phyloP scores from a whole-genome alignment of 2,888 invertebrate genomes.

The Epirrhoe alternata region DNA sequence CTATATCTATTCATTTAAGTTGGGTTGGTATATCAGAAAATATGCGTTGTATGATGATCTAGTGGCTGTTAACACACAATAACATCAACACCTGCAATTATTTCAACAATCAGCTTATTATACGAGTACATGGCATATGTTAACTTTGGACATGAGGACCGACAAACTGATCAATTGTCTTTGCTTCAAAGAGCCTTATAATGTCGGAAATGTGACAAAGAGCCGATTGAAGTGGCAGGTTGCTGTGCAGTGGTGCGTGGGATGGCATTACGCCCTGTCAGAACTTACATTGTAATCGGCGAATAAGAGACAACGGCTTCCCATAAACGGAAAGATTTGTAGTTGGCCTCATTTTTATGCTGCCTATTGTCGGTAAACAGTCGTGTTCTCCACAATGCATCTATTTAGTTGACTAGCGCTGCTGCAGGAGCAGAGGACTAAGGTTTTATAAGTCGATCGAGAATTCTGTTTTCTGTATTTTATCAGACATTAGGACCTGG shows the following conservation, averaged over 20 bases:
- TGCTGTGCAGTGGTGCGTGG: conserved; percentile 61
- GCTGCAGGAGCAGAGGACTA: too few species aligned
- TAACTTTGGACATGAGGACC: background rate
- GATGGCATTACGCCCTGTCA: conserved; percentile 56
- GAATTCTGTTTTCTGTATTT: too few species aligned
- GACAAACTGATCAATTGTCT: conserved; percentile 29
- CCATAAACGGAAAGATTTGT: conserved; percentile 1
- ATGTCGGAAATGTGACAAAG: conserved; percentile 60
- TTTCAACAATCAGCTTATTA: too few species aligned
- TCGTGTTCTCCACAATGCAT: too few species aligned
- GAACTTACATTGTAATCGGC: background rate
- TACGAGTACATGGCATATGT: background rate
- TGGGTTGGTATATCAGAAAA: background rate
- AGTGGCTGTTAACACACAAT: too few species aligned
- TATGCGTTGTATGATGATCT: background rate
- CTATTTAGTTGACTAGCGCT: too few species aligned
- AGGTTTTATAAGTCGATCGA: too few species aligned
- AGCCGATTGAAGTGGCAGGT: conserved; percentile 54
- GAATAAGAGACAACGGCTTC: background rate
- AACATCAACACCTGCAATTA: too few species aligned
- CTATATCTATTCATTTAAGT: background rate
- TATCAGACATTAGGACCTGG: too few species aligned
- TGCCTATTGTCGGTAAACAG: too few species aligned
- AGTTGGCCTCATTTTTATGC: too few species aligned
- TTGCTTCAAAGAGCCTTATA: conserved; percentile 4